Evolutionary conservation across 2,797 vertebrate genomes (phyloP).

Genomic region (Ciconia nigra): DNA sequence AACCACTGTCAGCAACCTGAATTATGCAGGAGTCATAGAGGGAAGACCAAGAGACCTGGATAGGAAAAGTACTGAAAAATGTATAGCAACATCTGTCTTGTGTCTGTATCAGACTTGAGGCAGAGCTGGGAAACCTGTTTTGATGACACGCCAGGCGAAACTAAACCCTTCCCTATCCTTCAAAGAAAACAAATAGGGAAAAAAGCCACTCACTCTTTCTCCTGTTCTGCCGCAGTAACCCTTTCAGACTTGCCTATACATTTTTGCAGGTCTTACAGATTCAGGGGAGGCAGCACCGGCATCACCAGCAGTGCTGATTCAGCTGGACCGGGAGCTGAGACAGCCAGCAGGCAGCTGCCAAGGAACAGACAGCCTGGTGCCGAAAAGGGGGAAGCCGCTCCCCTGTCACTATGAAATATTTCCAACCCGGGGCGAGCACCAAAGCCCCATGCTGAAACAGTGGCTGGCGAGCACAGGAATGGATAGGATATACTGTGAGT

Average conservation of each 20-base stretch:
- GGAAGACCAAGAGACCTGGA: neutral
- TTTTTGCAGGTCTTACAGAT: neutral
- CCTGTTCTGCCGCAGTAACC: neutral
- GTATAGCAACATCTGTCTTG: constrained; percentile 40
- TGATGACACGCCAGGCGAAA: neutral
- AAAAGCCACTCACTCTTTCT: neutral
- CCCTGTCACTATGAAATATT: neutral
- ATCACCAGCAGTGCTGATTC: neutral
- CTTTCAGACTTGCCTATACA: neutral
- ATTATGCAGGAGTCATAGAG: constrained; percentile 28
- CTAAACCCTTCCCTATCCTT: neutral
- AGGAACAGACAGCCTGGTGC: neutral
- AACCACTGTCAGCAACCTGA: constrained; percentile 9
- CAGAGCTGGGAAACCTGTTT: constrained; percentile 19
- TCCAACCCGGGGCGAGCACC: neutral
- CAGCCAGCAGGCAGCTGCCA: neutral
- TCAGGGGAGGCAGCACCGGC: neutral
- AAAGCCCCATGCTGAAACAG: neutral
- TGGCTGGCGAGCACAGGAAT: neutral
- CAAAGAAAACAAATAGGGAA: neutral
- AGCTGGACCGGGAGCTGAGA: neutral
- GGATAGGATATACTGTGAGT: neutral
- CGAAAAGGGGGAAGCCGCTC: neutral
- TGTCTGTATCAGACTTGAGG: neutral
- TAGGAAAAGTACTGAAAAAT: constrained; percentile 46